Evolutionary conservation across 2,797 vertebrate genomes (phyloP).

Genomic region (Cynopterus sphinx): DNA sequence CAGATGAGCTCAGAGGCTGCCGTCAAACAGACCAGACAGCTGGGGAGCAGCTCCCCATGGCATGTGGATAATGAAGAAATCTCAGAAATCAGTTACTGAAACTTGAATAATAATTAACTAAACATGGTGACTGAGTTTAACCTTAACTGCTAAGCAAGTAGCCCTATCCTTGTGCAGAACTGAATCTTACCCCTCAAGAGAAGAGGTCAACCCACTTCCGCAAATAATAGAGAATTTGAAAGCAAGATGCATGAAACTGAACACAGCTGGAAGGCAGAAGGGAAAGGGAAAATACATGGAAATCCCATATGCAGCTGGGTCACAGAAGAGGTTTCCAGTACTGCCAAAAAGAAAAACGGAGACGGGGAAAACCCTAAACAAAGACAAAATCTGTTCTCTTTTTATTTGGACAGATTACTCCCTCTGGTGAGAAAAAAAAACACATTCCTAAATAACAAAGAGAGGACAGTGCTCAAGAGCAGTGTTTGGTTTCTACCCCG

Average conservation of each 20-base stretch:
- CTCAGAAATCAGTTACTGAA: rapidly evolving
- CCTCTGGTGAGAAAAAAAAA: background rate
- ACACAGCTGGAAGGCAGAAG: background rate
- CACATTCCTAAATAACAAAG: background rate
- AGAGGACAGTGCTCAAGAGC: background rate
- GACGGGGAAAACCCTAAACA: background rate
- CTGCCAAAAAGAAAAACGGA: background rate
- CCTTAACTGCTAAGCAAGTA: background rate
- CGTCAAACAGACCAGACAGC: rapidly evolving
- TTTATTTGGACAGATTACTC: background rate
- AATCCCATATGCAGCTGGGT: background rate
- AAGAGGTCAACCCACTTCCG: background rate
- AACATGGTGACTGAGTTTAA: background rate
- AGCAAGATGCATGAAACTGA: background rate
- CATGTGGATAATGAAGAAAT: background rate
- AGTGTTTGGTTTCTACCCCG: background rate
- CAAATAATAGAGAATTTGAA: background rate
- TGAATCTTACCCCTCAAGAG: background rate
- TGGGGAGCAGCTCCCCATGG: background rate
- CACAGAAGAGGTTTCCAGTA: background rate
- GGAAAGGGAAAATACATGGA: background rate
- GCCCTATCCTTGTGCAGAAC: background rate
- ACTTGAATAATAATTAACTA: background rate
- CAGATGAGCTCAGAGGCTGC: too few relatives aligned
- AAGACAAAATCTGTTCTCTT: background rate